phyloP scores from a whole-genome alignment of 2,888 invertebrate genomes.

The Parnassius mnemosyne region DNA sequence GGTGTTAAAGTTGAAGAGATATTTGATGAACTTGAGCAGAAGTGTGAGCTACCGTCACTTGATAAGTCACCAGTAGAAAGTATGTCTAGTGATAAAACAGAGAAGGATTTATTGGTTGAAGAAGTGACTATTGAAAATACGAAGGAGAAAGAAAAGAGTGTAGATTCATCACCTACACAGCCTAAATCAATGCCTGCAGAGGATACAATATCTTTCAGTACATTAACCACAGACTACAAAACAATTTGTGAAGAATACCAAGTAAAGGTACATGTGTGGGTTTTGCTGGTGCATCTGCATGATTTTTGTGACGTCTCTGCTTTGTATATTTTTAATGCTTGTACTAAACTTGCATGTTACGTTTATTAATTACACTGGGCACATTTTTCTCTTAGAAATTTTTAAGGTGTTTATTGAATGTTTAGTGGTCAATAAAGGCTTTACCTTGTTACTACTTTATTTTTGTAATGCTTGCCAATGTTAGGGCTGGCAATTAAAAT shows the following conservation, averaged over 20 bases:
- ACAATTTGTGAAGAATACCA: constrained; percentile 86
- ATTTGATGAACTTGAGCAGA: constrained; percentile 38
- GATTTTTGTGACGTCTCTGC: constrained; percentile 26
- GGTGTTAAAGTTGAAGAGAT: constrained; percentile 54
- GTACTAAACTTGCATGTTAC: constrained; percentile 49
- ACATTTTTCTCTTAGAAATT: constrained; percentile 7
- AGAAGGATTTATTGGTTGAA: constrained; percentile 65
- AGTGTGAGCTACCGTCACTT: constrained; percentile 32
- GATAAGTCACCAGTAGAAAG: constrained; percentile 44
- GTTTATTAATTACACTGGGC: constrained; percentile 14
- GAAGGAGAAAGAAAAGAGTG: constrained; percentile 41
- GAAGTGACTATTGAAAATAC: constrained; percentile 59
- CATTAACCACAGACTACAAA: constrained; percentile 85
- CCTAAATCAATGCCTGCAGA: constrained; percentile 63
- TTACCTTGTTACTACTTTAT: constrained; percentile 13
- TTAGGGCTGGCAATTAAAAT: too few relatives aligned
- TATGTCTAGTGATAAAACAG: constrained; percentile 55
- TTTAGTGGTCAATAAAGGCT: constrained; percentile 13
- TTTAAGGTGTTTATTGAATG: background rate
- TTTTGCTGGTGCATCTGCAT: constrained; percentile 43
- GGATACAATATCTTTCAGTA: constrained; percentile 74
- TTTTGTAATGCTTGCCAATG: background rate
- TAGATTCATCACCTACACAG: constrained; percentile 44
- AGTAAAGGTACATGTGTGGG: constrained; percentile 79
- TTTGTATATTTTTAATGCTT: constrained; percentile 41